Evolutionary conservation across 2,797 vertebrate genomes (phyloP).

Genomic region (Acrossocheilus wenchowensis): DNA sequence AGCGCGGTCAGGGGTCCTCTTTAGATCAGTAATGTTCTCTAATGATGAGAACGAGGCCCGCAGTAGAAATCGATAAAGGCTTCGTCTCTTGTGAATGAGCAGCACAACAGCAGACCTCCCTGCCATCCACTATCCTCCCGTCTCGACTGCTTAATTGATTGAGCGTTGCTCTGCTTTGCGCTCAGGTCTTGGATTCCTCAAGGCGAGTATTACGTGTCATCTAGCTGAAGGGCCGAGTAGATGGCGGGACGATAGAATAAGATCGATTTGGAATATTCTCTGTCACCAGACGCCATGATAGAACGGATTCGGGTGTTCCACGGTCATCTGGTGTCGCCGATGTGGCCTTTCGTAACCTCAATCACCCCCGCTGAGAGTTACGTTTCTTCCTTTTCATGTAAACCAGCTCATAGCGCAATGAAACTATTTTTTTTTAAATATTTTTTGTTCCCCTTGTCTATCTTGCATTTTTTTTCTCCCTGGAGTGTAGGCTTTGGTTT

Average conservation of each 20-base stretch:
- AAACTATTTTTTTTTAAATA: not conserved
- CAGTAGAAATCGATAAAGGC: constrained; percentile 44
- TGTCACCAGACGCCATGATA: constrained; percentile 24
- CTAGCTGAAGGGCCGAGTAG: constrained; percentile 2
- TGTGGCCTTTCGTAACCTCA: constrained; percentile 18
- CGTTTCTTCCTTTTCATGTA: constrained; percentile 3
- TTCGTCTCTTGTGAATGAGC: constrained; percentile 40
- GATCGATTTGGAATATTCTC: constrained; percentile 43
- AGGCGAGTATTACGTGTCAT: constrained; percentile 8
- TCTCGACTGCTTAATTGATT: constrained; percentile 46
- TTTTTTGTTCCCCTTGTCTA: not conserved
- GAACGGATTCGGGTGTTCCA: not conserved
- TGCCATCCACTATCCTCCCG: constrained; percentile 32
- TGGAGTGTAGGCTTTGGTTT: constrained; percentile 22
- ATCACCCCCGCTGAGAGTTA: not conserved
- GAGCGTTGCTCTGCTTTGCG: not conserved
- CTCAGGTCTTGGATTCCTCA: constrained; percentile 35
- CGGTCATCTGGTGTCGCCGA: not conserved
- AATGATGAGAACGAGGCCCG: constrained; percentile 44
- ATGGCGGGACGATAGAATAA: constrained; percentile 28
- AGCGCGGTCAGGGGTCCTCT: constrained; percentile 39
- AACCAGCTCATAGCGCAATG: not conserved
- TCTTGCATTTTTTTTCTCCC: not conserved
- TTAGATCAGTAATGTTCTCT: constrained; percentile 42
- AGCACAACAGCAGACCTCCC: constrained; percentile 34